A percentile compares a stretch with the other conserved stretches of the same genome.
These are phyloP conservation scores for Drosophila equinoxialis DNA, from an alignment of 1,140 invertebrate genomes.

Conservation along the genomic window DNA sequence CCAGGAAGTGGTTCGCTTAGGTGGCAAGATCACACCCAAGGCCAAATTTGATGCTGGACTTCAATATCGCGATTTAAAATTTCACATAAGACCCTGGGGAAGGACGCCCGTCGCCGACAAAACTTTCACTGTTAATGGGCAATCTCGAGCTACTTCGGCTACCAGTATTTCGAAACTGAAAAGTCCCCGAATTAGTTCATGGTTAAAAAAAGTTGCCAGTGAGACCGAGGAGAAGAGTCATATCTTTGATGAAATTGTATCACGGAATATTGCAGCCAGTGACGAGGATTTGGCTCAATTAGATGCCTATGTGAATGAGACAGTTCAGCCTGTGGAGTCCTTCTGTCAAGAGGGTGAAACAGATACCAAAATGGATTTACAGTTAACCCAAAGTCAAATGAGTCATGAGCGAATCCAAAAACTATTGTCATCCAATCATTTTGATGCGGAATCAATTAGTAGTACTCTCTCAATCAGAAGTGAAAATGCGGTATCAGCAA, in stretches of 20 bases:
- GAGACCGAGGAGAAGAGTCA: not conserved
- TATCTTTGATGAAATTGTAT: not conserved
- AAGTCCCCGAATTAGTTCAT: not conserved
- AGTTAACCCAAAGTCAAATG: not conserved
- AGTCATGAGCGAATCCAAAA: not conserved
- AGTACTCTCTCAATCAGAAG: not conserved
- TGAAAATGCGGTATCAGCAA: not conserved
- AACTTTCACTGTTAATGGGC: not conserved
- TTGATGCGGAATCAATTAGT: not conserved
- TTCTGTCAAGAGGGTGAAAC: not conserved
- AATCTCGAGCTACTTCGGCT: not conserved
- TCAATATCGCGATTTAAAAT: not conserved
- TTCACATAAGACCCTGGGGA: not conserved
- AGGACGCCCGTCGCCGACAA: not conserved
- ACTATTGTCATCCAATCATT: not conserved
- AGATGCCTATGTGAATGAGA: not conserved
- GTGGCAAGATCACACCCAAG: not conserved
- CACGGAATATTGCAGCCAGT: not conserved
- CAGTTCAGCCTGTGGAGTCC: not conserved
- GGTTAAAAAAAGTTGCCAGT: not conserved
- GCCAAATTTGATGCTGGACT: not conserved
- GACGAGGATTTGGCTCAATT: not conserved
- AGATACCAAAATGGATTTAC: slow-evolving; percentile 1
- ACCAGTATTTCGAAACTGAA: not conserved
- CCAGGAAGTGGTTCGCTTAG: not conserved